phyloP scores from a whole-genome alignment of 2,888 invertebrate species.

The Drosophila subsilvestris region DNA sequence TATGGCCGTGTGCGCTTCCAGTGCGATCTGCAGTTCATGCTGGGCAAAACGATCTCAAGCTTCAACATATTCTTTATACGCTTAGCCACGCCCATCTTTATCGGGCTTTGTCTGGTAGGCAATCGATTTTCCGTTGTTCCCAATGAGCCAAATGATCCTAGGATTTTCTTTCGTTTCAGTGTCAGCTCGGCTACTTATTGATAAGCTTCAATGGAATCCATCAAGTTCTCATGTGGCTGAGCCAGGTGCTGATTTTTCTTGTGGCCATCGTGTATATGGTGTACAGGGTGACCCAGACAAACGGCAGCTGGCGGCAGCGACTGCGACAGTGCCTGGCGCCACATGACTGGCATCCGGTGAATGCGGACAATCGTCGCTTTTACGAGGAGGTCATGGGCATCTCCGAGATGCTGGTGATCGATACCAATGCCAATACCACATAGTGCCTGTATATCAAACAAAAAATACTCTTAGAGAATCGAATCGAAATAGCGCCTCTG shows the following conservation, averaged over 20 bases:
- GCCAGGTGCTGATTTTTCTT: conserved; percentile 71
- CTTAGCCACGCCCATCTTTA: conserved; percentile 79
- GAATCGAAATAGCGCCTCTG: conserved; percentile 15
- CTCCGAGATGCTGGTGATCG: conserved; percentile 81
- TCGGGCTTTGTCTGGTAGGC: conserved; percentile 74
- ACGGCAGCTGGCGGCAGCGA: conserved; percentile 74
- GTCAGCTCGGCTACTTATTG: conserved; percentile 39
- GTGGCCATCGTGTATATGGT: conserved; percentile 78
- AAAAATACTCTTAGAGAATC: conserved; percentile 30
- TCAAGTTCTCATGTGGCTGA: conserved; percentile 58
- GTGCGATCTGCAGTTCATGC: conserved; percentile 90
- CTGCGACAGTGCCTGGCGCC: conserved; percentile 81
- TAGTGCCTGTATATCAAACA: conserved; percentile 61
- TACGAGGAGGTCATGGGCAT: conserved; percentile 83
- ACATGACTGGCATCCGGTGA: conserved; percentile 83
- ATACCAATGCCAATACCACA: conserved; percentile 47
- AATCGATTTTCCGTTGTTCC: not conserved
- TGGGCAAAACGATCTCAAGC: conserved; percentile 86
- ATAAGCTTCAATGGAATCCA: conserved; percentile 50
- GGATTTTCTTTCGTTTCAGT: conserved; percentile 31
- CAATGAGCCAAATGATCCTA: not conserved
- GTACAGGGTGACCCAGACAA: conserved; percentile 75
- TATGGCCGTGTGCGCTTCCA: conserved; percentile 89
- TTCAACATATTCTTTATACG: conserved; percentile 82
- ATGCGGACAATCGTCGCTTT: conserved; percentile 80